Base-by-base conservation (phyloP, 2,113 vertebrate genomes). In the Aspidoscelis tigris region DNA sequence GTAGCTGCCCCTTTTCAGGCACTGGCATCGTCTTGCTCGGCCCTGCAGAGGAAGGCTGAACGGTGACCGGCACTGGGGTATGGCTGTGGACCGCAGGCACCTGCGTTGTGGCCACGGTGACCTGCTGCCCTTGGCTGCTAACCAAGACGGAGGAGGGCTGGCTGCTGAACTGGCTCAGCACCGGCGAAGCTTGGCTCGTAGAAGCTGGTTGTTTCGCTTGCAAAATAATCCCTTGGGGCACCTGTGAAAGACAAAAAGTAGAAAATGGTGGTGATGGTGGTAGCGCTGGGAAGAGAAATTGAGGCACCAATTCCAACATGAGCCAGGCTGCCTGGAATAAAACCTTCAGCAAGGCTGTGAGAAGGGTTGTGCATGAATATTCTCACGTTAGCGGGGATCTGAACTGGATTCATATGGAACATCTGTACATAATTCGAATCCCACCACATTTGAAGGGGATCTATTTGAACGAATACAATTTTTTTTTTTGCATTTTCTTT, bases 201-300 rank as follows among this genome's bases (percentile, higher is more conserved):
- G 90, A 71, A 5, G 92, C 80, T 84, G 92, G 93, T 3, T 92
- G 93, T 81, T 95, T 95, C 21, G 85, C 89, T 76, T 95, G 92
- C 80, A 98, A 92, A 66, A 99, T 92, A 77, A 98, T 96, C 89
- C 93, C 97, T 76, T 98, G 97, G 41, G 97, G 97, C 86, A 98
- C 93, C 98, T 98, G 92, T 33, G 83, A 80, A 50, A 71, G 76
- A 83, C 39, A 87, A 66, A 66, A 55, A 70, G 50, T n/a, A 85
- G 65, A 64, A 76, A 53, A 61, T 44, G 44, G 33, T 33, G 33
- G 33, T 33, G 33, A 33, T 33, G 33, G 33, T 33, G 33, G 33
- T 33, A 33, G 33, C 33, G 33, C 1, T 33, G n/a, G 50, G n/a
- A 55, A 24, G 14, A 70, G 10, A 2, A 11, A 55, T 6, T 18